These are phyloP conservation scores for Drosophila pallidifrons DNA, from an alignment of 1,140 invertebrate genomes.

Conservation along the genomic window DNA sequence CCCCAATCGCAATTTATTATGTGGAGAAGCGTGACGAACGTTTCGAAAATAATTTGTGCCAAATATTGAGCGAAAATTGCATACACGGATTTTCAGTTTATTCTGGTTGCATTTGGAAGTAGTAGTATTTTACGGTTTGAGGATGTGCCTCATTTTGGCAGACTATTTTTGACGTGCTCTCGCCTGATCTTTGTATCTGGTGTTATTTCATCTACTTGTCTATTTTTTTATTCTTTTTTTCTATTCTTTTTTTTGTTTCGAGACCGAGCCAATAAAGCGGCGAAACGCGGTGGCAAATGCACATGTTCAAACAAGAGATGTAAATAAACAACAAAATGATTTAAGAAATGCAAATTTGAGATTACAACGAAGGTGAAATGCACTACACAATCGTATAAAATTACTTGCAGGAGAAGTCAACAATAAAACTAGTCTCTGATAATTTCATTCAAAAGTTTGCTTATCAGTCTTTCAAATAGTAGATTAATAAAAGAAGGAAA, in stretches of 20 bases:
- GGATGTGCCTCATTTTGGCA: constrained; percentile 47
- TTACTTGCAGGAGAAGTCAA: not conserved
- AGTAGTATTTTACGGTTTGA: not conserved
- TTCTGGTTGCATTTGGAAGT: constrained; percentile 20
- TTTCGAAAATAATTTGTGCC: constrained; percentile 54
- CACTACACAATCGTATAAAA: not conserved
- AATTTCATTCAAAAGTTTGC: not conserved
- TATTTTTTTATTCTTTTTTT: constrained; percentile 10
- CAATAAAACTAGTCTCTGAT: not conserved
- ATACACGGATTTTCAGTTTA: constrained; percentile 16
- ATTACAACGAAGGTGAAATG: not conserved
- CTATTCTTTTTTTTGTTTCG: constrained; percentile 14
- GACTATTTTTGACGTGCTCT: constrained; percentile 69
- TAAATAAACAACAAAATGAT: constrained; percentile 35
- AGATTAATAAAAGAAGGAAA: too few relatives aligned
- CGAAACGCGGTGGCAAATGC: constrained; percentile 28
- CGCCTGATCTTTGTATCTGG: constrained; percentile 37
- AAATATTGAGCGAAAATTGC: constrained; percentile 49
- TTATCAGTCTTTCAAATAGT: too few relatives aligned
- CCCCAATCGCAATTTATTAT: constrained; percentile 16
- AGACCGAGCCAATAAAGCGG: constrained; percentile 30
- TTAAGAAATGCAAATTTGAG: not conserved
- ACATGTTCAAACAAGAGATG: constrained; percentile 11
- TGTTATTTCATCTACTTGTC: constrained; percentile 11
- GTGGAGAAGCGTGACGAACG: constrained; percentile 57